Percentiles rank a stretch among this genome's conserved stretches.
Evolutionary conservation across 2,113 vertebrate genomes (phyloP).

Genomic region (Istiophorus platypterus): DNA sequence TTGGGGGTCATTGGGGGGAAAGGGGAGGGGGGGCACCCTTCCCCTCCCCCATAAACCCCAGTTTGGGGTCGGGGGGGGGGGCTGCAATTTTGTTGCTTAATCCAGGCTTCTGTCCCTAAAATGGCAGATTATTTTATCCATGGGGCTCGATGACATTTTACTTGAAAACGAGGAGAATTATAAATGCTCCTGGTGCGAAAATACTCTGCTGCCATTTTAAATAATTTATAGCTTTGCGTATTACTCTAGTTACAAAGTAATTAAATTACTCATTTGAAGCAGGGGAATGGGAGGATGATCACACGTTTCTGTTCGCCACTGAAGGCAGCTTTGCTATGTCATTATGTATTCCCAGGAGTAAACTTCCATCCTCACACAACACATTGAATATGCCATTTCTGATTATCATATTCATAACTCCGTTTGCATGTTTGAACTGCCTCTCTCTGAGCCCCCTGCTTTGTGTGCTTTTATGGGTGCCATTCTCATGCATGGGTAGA

Average conservation of each 20-base stretch:
- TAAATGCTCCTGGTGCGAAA: not conserved
- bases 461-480: conserved; percentile 40
- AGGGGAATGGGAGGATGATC: not conserved
- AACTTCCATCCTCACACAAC: conserved; percentile 32
- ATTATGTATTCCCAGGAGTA: conserved; percentile 53
- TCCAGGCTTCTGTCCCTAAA: not conserved
- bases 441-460: conserved; percentile 37
- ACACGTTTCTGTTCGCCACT: conserved; percentile 10
- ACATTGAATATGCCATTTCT: conserved; percentile 38
- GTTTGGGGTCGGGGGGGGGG: not conserved
- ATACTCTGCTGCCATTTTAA: not conserved
- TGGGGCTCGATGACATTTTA: not conserved
- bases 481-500: conserved; percentile 37
- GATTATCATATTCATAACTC: conserved; percentile 70
- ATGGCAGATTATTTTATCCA: not conserved
- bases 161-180: too few species aligned
- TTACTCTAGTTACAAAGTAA: conserved; percentile 11
- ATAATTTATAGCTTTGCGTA: not conserved
- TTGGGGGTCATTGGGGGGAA: not conserved
- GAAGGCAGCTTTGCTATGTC: conserved; percentile 20
- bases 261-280: conserved; percentile 23
- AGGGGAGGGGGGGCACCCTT: not conserved
- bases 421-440: conserved; percentile 46
- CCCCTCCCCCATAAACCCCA: conserved; percentile 28
- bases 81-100: not conserved